Conservation (phyloP, 2,797 vertebrate species). For the Parauchenoglanis punctatus region DNA sequence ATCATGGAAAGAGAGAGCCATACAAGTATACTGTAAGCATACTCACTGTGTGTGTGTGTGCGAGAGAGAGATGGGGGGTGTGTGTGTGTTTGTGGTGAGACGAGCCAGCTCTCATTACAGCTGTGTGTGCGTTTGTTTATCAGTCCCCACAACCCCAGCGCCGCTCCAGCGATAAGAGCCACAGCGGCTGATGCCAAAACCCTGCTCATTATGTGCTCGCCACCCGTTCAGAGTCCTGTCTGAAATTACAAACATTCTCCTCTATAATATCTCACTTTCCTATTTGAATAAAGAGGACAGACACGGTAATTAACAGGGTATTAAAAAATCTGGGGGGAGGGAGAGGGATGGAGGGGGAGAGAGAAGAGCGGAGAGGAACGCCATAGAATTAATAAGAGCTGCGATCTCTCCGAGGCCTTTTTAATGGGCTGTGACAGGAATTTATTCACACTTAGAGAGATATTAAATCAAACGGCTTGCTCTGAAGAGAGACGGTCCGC, state of each 20-base stretch:
- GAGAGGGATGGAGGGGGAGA: conserved; percentile 31
- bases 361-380: conserved; percentile 62
- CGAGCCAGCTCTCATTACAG: conserved; percentile 45
- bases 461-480: conserved; percentile 79
- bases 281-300: conserved; percentile 79
- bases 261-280: conserved; percentile 77
- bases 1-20: conserved; percentile 71
- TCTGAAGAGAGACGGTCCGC: conserved; percentile 66
- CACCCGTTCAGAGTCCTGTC: conserved; percentile 53
- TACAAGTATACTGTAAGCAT: conserved; percentile 48
- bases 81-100: conserved; percentile 14
- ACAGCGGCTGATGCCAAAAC: conserved; percentile 44
- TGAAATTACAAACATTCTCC: conserved; percentile 72
- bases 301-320: conserved; percentile 78
- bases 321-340: conserved; percentile 68
- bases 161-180: conserved; percentile 70
- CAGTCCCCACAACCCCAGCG: conserved; percentile 49
- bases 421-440: conserved; percentile 85
- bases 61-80: neutral
- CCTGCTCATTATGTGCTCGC: conserved; percentile 66
- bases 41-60: conserved; percentile 46
- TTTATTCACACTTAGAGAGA: conserved; percentile 84
- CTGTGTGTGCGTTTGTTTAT: conserved; percentile 68
- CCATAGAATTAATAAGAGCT: conserved; percentile 82
- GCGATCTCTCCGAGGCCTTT: conserved; percentile 82